Percentiles rank a stretch among this genome's conserved stretches.
Conservation (phyloP, 2,888 invertebrate genomes). For the Andrena haemorrhoa region DNA sequence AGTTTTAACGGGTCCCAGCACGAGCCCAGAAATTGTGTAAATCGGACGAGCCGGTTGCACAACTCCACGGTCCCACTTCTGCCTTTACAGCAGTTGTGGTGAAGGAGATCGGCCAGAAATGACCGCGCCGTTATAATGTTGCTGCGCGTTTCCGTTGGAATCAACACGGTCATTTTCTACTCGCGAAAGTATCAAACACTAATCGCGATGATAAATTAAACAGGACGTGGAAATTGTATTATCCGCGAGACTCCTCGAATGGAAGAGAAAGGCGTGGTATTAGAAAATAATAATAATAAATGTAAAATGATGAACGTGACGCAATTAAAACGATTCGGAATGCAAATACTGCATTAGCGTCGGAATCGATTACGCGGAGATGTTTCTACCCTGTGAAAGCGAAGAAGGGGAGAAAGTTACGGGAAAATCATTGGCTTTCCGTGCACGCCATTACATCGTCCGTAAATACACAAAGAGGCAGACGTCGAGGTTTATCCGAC, state of each 20-base stretch:
- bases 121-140: slow-evolving; percentile 46
- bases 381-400: slow-evolving; percentile 68
- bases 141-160: slow-evolving; percentile 26
- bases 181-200: neutral
- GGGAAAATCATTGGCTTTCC: slow-evolving; percentile 61
- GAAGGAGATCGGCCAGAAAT: slow-evolving; percentile 46
- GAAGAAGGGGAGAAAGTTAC: slow-evolving; percentile 74
- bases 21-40: slow-evolving; percentile 49
- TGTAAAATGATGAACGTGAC: too few relatives aligned
- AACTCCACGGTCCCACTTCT: slow-evolving; percentile 34
- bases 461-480: slow-evolving; percentile 48
- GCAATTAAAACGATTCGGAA: neutral
- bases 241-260: neutral
- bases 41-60: slow-evolving; percentile 54
- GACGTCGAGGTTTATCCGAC: slow-evolving; percentile 20
- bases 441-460: slow-evolving; percentile 28
- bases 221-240: slow-evolving; percentile 10
- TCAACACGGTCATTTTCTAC: neutral
- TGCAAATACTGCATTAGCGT: slow-evolving; percentile 23
- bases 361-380: slow-evolving; percentile 40
- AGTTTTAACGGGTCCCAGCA: slow-evolving; percentile 39
- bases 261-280: neutral
- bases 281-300: neutral
- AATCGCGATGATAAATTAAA: slow-evolving; percentile 19
- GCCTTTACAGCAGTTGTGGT: slow-evolving; percentile 17